A percentile compares a stretch with the other conserved stretches of the same genome.
Evolutionary conservation across 2,113 vertebrate species (phyloP).

Genomic region (Oenanthe melanoleuca): DNA sequence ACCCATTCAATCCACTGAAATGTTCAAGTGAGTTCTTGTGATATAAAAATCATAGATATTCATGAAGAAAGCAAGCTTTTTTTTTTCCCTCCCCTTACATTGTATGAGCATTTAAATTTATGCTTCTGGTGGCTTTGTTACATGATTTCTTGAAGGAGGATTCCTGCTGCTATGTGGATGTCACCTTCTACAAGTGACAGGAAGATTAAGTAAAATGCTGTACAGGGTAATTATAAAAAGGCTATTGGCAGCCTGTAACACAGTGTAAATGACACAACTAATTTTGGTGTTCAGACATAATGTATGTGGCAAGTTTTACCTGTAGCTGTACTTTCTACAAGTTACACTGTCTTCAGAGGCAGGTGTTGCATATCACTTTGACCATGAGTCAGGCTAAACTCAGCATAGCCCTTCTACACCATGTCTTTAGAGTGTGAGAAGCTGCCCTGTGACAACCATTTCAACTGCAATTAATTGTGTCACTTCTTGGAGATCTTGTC

Average conservation of each 20-base stretch:
- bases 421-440: background rate
- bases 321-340: background rate
- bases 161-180: constrained; percentile 16
- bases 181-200: constrained; percentile 9
- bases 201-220: constrained; percentile 46
- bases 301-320: constrained; percentile 5
- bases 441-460: background rate
- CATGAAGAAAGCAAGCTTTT: background rate
- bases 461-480: background rate
- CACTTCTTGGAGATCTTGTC: background rate
- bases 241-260: constrained; percentile 13
- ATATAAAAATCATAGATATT: background rate
- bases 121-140: background rate
- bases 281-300: constrained; percentile 33
- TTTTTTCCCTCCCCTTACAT: background rate
- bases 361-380: background rate
- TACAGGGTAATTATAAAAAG: constrained; percentile 38
- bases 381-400: background rate
- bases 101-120: background rate
- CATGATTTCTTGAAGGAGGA: background rate
- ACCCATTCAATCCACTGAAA: background rate
- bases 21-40: background rate
- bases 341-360: background rate
- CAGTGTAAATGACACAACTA: constrained; percentile 29
- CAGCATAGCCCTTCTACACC: background rate